Evolutionary conservation across 2,113 vertebrate species (phyloP), one percentile per base, ranked within the genome.

Genomic region (Aptenodytes forsteri): DNA sequence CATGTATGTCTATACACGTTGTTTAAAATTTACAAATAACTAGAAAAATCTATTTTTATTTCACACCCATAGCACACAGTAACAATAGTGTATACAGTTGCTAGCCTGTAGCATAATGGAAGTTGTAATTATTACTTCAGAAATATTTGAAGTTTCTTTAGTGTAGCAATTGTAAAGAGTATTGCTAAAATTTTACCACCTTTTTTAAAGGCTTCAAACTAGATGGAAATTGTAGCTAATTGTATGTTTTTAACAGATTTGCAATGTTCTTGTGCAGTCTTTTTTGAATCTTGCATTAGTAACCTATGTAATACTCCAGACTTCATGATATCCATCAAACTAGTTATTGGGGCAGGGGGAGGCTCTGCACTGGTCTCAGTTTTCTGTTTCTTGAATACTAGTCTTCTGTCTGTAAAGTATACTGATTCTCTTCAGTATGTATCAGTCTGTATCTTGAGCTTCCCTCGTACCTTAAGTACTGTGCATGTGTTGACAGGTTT

Each of bases 291-390:
- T 83, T 72, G 16, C 2, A 2, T 61, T 49, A 80, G 17, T 72
- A 89, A 69, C 30, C 13, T 36, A 6, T 58, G 18, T 52, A 30
- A 21, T 49, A 44, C 6, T 87, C 38, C 19, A 62, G n/a, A 71
- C 16, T 42, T 58, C 17, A 36, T 2, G 7, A 32, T 67, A 64
- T 11, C 20, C 10, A 30, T 67, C 42, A 20, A 10, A 72, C 9
- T 40, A 40, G 5, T 59, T 88, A 20, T 1, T n/a, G 32, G 21
- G 11, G 7, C 2, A 1, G 38, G 17, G 5, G 2, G 8, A 49
- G 6, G 17, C 30, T 78, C 34, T 47, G 26, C 55, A 25, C 34
- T 36, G 40, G 3, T 69, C 36, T 87, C 11, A 11, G 0, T 76
- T 92, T 85, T 90, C 20, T 52, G 4, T 38, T 88, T 76, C 61